Evolutionary conservation across 2,113 vertebrate genomes (phyloP).

Genomic region (Cololabis saira): DNA sequence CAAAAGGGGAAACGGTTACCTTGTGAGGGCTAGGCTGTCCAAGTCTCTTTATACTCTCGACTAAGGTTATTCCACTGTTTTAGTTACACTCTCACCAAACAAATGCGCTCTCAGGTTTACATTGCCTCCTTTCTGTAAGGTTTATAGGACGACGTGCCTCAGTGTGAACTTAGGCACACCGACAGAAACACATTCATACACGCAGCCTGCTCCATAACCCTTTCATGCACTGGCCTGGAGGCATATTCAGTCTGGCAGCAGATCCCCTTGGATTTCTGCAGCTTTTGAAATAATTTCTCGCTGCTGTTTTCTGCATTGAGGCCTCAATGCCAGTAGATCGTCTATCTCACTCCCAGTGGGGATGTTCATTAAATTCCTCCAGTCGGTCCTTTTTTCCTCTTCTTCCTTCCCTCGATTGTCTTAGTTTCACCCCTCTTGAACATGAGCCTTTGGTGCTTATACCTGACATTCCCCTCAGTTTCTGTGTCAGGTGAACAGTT

Average conservation of each 20-base stretch:
- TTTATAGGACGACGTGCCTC: constrained; percentile 57
- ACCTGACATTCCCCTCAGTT: constrained; percentile 38
- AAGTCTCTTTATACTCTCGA: constrained; percentile 36
- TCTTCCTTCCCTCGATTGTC: constrained; percentile 53
- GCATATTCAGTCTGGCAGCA: constrained; percentile 76
- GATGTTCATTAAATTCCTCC: constrained; percentile 80
- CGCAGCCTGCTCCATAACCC: constrained; percentile 57
- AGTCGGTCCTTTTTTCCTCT: constrained; percentile 42
- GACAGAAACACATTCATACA: constrained; percentile 61
- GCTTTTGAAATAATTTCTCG: constrained; percentile 76
- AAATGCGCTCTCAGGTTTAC: constrained; percentile 69
- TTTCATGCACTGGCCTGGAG: constrained; percentile 71
- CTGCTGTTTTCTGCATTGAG: constrained; percentile 63
- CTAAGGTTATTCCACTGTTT: constrained; percentile 51
- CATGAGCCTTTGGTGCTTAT: constrained; percentile 32
- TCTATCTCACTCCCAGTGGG: constrained; percentile 70
- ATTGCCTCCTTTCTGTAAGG: constrained; percentile 56
- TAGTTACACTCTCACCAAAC: constrained; percentile 49
- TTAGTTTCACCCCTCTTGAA: constrained; percentile 69
- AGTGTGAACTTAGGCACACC: constrained; percentile 52
- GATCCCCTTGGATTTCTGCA: constrained; percentile 76
- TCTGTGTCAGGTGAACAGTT: constrained; percentile 43
- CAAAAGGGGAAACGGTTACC: constrained; percentile 39
- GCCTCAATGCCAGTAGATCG: constrained; percentile 71
- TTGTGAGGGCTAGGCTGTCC: constrained; percentile 45